Evolutionary conservation across 2,113 vertebrate species (phyloP).

Genomic region (Nyctereutes procyonoides): DNA sequence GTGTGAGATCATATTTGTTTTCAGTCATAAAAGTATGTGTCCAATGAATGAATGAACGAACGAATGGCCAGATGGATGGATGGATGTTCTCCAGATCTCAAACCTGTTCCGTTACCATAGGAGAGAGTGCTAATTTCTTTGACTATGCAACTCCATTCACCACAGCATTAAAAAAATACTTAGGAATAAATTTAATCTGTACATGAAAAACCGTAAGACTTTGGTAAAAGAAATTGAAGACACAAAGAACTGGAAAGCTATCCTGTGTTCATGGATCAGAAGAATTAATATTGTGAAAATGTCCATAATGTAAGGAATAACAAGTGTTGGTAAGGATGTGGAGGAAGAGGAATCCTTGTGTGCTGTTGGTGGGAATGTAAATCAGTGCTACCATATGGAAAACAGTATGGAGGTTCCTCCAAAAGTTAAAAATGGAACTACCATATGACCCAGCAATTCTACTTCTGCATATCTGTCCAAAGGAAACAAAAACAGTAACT

Average conservation of each 20-base stretch:
- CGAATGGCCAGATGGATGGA: too few species aligned
- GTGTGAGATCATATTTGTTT: neutral
- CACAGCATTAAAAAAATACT: neutral
- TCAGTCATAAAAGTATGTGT: neutral
- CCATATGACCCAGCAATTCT: neutral
- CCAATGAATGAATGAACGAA: neutral
- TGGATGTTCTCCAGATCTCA: neutral
- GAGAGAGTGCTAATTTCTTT: neutral
- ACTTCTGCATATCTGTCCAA: neutral
- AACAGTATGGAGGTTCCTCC: neutral
- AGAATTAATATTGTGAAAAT: neutral
- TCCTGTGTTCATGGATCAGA: neutral
- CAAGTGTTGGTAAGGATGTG: neutral
- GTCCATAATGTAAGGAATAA: neutral
- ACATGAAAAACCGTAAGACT: neutral
- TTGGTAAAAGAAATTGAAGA: neutral
- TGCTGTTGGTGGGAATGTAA: neutral
- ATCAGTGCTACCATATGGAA: neutral
- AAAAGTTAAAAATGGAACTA: neutral
- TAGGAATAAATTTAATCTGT: neutral
- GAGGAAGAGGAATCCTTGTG: neutral
- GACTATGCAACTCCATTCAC: neutral
- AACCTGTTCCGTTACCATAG: neutral
- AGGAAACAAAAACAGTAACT: neutral
- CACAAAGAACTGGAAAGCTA: neutral